Evolutionary conservation across 2,113 vertebrate genomes (phyloP), one percentile per base, ranked within the genome.

Genomic region (Macrotus californicus): DNA sequence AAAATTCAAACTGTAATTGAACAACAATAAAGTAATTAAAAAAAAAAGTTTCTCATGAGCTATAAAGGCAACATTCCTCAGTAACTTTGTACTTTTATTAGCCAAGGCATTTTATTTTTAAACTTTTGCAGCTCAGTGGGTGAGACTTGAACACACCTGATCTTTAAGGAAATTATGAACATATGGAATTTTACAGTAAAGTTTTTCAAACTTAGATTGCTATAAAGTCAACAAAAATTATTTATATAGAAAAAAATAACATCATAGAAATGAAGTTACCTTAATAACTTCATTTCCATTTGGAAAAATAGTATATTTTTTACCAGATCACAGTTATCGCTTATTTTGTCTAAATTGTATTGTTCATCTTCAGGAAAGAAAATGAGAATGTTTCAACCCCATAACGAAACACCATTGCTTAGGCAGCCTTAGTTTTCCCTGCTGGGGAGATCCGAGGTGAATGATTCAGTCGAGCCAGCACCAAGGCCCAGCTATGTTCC

Each of bases 321-420:
- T 3, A 90, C 90, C n/a, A 92, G 70, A 72, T 86, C n/a, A 70
- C 39, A 81, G 34, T 82, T 83, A 16, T 91, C 52, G 92, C 11
- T 94, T 90, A 67, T 84, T 87, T 86, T 90, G 22, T 48, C 75
- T 93, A 82, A 97, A 91, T 92, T 87, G 9, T 80, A 91, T 92
- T 87, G 9, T 80, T 94, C 41, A 72, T 73, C 24, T 5, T 52
- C 52, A 93, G 48, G 69, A 34, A 84, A 96, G 83, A 72, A 96
- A 93, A 92, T 91, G 52, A 93, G 70, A 85, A 61, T 87, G 75
- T 73, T 94, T 87, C 52, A 90, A 50, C 36, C 41, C 69, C 87
- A 21, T 67, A 76, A 87, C 93, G 66, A 85, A 50, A 19, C 26
- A n/a, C 48, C 87, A 48, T 54, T 88, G 56, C 48, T 93, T 67